phyloP scores from a whole-genome alignment of 2,888 invertebrate species.

The Acheta domesticus region DNA sequence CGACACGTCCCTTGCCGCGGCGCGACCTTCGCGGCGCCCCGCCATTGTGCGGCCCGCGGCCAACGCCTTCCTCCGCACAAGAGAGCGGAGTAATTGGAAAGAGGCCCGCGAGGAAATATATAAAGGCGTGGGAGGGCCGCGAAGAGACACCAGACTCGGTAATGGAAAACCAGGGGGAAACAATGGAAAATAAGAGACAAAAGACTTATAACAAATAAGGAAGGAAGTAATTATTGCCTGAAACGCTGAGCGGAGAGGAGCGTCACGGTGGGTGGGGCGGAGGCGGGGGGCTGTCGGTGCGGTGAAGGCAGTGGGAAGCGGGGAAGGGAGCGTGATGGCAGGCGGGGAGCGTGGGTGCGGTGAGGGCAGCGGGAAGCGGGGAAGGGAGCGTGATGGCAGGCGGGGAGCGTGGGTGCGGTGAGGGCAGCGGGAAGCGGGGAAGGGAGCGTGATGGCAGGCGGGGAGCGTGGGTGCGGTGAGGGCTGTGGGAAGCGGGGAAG shows the following conservation, averaged over 20 bases:
- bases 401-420: too few species aligned
- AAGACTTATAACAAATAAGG: slow-evolving; percentile 12
- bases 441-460: too few species aligned
- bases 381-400: rapidly evolving
- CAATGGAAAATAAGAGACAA: neutral
- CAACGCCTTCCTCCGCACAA: too few species aligned
- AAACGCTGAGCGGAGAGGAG: neutral
- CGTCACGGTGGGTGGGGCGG: neutral
- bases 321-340: too few species aligned
- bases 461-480: too few species aligned
- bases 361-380: too few species aligned
- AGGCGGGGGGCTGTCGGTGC: neutral
- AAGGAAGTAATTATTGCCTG: slow-evolving; percentile 3
- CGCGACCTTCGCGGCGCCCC: too few species aligned
- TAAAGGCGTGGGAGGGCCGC: too few species aligned
- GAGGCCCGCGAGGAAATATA: neutral
- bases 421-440: rapidly evolving
- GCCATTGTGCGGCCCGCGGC: too few species aligned
- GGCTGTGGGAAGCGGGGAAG: rapidly evolving
- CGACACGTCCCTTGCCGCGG: too few species aligned
- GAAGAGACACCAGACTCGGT: neutral
- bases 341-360: too few species aligned
- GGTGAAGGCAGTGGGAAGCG: neutral
- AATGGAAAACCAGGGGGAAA: slow-evolving; percentile 7
- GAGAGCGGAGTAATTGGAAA: slow-evolving; percentile 3